phyloP scores from a whole-genome alignment of 2,888 invertebrate genomes.

The Hyposoter dolosus region DNA sequence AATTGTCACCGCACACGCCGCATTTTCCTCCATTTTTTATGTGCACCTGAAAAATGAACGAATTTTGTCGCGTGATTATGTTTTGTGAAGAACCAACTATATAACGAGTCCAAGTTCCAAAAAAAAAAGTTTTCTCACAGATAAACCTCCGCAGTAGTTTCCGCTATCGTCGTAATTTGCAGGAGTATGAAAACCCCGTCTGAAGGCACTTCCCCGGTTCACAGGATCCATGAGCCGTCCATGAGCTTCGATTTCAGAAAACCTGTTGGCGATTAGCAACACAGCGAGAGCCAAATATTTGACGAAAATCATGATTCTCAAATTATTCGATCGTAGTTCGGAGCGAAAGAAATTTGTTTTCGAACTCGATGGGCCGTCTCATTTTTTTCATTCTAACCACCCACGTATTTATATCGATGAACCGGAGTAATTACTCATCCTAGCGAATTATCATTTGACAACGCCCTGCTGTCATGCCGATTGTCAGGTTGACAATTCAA shows the following conservation, averaged over 20 bases:
- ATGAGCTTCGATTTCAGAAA: slow-evolving; percentile 82
- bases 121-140: neutral
- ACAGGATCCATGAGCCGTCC: slow-evolving; percentile 86
- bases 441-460: too few species aligned
- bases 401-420: too few species aligned
- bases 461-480: too few species aligned
- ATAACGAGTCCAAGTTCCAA: neutral
- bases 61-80: neutral
- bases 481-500: too few species aligned
- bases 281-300: neutral
- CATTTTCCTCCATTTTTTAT: slow-evolving; percentile 84
- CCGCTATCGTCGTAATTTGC: neutral
- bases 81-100: too few species aligned
- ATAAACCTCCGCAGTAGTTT: neutral
- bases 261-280: slow-evolving; percentile 1
- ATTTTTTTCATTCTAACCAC: too few species aligned
- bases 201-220: slow-evolving; percentile 86
- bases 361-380: too few species aligned
- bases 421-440: too few species aligned
- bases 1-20: slow-evolving; percentile 86
- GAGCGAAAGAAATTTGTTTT: too few species aligned
- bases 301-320: neutral
- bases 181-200: slow-evolving; percentile 78
- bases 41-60: slow-evolving; percentile 31
- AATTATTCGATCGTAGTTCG: neutral